These are phyloP conservation scores for Caligus rogercresseyi DNA, from an alignment of 1,140 invertebrate species.

Conservation along the genomic window DNA sequence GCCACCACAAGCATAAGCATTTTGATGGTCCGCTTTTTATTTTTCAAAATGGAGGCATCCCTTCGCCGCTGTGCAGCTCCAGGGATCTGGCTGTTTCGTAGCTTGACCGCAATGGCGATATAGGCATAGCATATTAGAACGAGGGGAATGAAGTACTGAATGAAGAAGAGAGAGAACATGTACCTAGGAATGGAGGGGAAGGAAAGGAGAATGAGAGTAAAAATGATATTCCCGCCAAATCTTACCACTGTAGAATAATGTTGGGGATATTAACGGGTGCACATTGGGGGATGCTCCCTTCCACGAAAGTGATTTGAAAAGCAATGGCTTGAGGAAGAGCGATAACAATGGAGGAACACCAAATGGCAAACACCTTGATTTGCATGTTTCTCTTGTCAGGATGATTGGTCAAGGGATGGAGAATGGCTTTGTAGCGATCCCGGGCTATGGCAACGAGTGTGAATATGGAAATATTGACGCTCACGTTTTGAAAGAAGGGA, in stretches of 20 bases:
- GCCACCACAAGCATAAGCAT: slow-evolving; percentile 62
- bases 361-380: slow-evolving; percentile 27
- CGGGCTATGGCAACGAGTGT: slow-evolving; percentile 60
- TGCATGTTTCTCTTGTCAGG: slow-evolving; percentile 37
- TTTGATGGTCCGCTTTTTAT: slow-evolving; percentile 70
- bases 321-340: slow-evolving; percentile 27
- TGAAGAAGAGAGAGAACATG: slow-evolving; percentile 35
- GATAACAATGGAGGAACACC: slow-evolving; percentile 25
- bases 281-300: slow-evolving; percentile 37
- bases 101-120: slow-evolving; percentile 48
- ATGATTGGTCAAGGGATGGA: slow-evolving; percentile 49
- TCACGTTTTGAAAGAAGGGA: slow-evolving; percentile 53
- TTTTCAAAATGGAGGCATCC: slow-evolving; percentile 52
- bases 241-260: background rate
- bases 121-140: slow-evolving; percentile 58
- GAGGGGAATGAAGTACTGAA: slow-evolving; percentile 55
- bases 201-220: slow-evolving; percentile 34
- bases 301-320: slow-evolving; percentile 24
- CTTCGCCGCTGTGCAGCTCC: slow-evolving; percentile 51
- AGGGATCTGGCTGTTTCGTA: slow-evolving; percentile 54
- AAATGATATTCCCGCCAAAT: slow-evolving; percentile 5
- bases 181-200: slow-evolving; percentile 38
- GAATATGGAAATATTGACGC: slow-evolving; percentile 61
- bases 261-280: slow-evolving; percentile 17
- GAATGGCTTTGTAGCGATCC: slow-evolving; percentile 57